Evolutionary conservation across 2,888 invertebrate species (phyloP).

Genomic region (Resseliella maxima): DNA sequence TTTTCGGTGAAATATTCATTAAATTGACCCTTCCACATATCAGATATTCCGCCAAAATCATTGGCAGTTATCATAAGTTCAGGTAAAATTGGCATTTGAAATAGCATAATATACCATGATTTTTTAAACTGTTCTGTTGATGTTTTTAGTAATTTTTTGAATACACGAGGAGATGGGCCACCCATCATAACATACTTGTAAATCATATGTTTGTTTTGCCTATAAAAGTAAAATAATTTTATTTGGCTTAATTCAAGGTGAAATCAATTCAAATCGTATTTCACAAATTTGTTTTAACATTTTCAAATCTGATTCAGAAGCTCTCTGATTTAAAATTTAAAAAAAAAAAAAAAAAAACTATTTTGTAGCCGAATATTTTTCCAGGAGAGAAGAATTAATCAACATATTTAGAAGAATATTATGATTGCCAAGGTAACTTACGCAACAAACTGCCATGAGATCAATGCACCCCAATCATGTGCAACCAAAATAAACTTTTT

Average conservation of each 20-base stretch:
- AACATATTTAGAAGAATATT: too few species aligned
- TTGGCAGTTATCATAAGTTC: conserved; percentile 69
- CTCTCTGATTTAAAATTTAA: too few species aligned
- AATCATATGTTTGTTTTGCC: conserved; percentile 70
- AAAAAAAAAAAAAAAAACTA: too few species aligned
- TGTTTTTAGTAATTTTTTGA: conserved; percentile 66
- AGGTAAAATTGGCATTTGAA: conserved; percentile 70
- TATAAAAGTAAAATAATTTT: conserved; percentile 57
- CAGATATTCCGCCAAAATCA: conserved; percentile 63
- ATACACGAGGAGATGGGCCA: conserved; percentile 69
- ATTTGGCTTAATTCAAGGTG: too few species aligned
- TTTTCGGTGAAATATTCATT: conserved; percentile 64
- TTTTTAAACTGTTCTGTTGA: conserved; percentile 67
- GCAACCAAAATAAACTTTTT: conserved; percentile 71
- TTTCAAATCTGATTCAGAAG: too few species aligned
- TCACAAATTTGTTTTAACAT: too few species aligned
- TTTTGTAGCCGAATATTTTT: too few species aligned
- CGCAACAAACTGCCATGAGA: conserved; percentile 70
- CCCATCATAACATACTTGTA: conserved; percentile 71
- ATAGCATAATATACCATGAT: conserved; percentile 65
- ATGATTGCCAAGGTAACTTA: too few species aligned
- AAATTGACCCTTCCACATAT: conserved; percentile 45
- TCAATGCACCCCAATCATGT: conserved; percentile 78
- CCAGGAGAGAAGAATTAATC: too few species aligned
- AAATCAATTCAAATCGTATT: too few species aligned